These are phyloP conservation scores for Aphaenogaster rudis DNA, from an alignment of 1,140 invertebrate genomes.

Conservation along the genomic window DNA sequence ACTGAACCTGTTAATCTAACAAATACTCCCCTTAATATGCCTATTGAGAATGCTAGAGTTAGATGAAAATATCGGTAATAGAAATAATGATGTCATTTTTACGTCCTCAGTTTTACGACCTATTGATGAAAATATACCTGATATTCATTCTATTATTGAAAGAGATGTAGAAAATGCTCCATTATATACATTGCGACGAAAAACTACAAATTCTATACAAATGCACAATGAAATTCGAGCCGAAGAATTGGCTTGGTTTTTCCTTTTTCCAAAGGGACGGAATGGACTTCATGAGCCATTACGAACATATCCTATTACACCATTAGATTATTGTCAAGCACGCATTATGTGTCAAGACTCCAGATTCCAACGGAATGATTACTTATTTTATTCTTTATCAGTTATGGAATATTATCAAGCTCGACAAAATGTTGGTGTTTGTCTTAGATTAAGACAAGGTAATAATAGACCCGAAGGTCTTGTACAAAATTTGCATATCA, in stretches of 20 bases:
- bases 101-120: neutral
- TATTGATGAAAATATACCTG: neutral
- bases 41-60: neutral
- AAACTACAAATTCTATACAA: neutral
- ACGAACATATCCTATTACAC: neutral
- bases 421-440: neutral
- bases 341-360: neutral
- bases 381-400: constrained; percentile 1
- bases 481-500: neutral
- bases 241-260: constrained; percentile 14
- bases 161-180: neutral
- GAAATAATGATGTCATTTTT: neutral
- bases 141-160: constrained; percentile 5
- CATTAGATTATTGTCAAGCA: constrained; percentile 9
- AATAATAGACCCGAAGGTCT: neutral
- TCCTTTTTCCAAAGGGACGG: neutral
- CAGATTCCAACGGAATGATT: neutral
- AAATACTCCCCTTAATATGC: no score
- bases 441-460: neutral
- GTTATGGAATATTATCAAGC: constrained; percentile 6
- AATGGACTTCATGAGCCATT: constrained; percentile 1
- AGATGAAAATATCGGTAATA: neutral
- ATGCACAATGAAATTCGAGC: neutral
- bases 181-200: neutral
- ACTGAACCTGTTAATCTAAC: neutral